These are phyloP conservation scores for Entomobrya proxima DNA, from an alignment of 2,888 invertebrate species.

Conservation along the genomic window DNA sequence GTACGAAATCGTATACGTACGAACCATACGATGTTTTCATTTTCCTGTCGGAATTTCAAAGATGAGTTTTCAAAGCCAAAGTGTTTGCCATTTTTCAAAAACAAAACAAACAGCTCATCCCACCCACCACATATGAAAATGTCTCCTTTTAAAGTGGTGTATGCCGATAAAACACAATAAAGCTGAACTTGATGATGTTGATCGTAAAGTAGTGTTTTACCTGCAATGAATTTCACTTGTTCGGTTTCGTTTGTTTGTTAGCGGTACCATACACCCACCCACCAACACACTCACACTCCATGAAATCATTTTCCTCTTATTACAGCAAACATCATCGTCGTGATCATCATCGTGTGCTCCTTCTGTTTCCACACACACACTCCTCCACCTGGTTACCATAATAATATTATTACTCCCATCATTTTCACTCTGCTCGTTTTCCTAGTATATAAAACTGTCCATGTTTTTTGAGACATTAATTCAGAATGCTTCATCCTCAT, in stretches of 20 bases:
- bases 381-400: not conserved
- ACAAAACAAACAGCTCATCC: not conserved
- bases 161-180: not conserved
- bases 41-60: not conserved
- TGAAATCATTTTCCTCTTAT: not conserved
- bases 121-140: conserved; percentile 9
- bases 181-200: not conserved
- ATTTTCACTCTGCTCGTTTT: conserved; percentile 8
- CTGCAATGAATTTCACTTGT: not conserved
- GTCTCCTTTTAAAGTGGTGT: not conserved
- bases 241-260: not conserved
- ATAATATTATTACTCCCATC: not conserved
- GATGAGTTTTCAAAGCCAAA: not conserved
- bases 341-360: not conserved
- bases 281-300: not conserved
- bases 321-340: not conserved
- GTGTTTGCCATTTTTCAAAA: conserved; percentile 28
- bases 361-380: conserved; percentile 4
- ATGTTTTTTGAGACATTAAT: conserved; percentile 58
- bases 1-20: too few species aligned
- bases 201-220: not conserved
- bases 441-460: conserved; percentile 28
- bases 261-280: not conserved
- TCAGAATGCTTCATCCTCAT: conserved; percentile 63
- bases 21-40: not conserved